Conservation (phyloP, 2,888 invertebrate species). For the Melolontha melolontha region DNA sequence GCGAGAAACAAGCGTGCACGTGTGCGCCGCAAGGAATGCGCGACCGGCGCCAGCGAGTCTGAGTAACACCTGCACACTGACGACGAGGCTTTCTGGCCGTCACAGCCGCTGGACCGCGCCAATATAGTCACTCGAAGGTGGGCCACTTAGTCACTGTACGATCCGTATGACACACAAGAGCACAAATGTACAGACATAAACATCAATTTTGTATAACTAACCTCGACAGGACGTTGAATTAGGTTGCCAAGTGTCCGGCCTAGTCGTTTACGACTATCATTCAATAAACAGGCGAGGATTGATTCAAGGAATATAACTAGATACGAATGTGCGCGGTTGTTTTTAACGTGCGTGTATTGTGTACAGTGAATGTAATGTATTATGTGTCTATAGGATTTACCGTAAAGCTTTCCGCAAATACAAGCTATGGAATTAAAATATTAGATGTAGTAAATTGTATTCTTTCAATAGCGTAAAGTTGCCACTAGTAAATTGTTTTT, state of each 20-base stretch:
- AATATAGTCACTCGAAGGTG: conserved; percentile 57
- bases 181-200: conserved; percentile 19
- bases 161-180: conserved; percentile 30
- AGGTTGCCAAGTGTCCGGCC: conserved; percentile 40
- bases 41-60: conserved; percentile 74
- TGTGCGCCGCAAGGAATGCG: conserved; percentile 70
- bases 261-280: conserved; percentile 27
- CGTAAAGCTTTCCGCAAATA: no score
- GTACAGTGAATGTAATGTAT: not conserved
- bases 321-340: conserved; percentile 2
- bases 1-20: conserved; percentile 57
- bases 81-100: conserved; percentile 56
- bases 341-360: not conserved
- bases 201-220: conserved; percentile 38
- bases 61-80: conserved; percentile 71
- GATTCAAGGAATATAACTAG: conserved; percentile 19
- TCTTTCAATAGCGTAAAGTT: no score
- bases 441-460: no score
- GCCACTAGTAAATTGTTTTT: no score
- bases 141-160: conserved; percentile 48
- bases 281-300: conserved; percentile 28
- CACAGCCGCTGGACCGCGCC: conserved; percentile 56
- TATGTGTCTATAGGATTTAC: no score
- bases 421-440: no score
- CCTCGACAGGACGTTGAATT: conserved; percentile 41